Conservation (phyloP, 1,140 invertebrate genomes). For the Trichomalopsis sarcophagae region DNA sequence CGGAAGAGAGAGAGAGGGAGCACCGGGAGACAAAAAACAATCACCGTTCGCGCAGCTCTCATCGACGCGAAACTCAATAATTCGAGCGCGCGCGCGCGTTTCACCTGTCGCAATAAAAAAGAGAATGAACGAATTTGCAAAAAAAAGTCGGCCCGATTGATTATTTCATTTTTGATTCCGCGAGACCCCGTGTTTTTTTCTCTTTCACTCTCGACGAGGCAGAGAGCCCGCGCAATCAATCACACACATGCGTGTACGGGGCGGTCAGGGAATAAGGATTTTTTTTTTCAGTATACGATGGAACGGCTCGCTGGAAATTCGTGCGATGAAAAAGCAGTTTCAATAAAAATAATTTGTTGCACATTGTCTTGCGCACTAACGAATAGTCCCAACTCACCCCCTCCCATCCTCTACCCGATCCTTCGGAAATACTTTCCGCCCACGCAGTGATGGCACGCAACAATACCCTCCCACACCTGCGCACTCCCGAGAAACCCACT, state of each 20-base stretch:
- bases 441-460: too few species aligned
- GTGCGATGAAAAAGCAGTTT: too few species aligned
- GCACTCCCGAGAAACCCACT: too few species aligned
- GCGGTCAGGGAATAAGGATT: too few species aligned
- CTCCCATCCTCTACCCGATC: too few species aligned
- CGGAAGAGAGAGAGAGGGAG: neutral
- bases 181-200: neutral
- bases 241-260: neutral
- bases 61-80: constrained; percentile 27
- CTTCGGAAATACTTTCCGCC: too few species aligned
- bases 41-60: constrained; percentile 8
- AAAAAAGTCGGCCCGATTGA: constrained; percentile 16
- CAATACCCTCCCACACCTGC: too few species aligned
- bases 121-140: neutral
- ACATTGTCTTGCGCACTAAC: too few species aligned
- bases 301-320: too few species aligned
- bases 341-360: too few species aligned
- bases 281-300: too few species aligned
- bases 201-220: neutral
- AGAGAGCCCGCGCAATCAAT: neutral
- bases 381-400: too few species aligned
- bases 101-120: neutral
- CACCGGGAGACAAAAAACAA: constrained; percentile 2
- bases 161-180: constrained; percentile 29
- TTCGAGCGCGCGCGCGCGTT: neutral